Evolutionary conservation across 2,888 invertebrate genomes (phyloP).

Genomic region (Seladonia tumulorum): DNA sequence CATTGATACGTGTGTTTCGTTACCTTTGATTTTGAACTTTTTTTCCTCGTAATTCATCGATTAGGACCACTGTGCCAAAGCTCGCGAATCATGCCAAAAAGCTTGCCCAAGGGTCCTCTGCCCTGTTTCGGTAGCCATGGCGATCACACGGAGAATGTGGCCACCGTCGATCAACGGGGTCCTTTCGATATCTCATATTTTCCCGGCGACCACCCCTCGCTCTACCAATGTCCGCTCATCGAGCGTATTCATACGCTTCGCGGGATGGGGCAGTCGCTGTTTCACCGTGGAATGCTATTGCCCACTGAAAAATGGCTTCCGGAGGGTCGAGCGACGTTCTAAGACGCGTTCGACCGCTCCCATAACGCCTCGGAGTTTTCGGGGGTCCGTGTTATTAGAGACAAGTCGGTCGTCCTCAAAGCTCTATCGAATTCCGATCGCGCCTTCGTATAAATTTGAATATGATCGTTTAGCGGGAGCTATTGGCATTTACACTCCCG

Average conservation of each 20-base stretch:
- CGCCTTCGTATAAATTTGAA: constrained; percentile 14
- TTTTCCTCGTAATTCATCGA: too few relatives aligned
- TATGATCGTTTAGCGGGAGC: not conserved
- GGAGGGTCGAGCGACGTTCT: not conserved
- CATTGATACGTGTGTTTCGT: too few relatives aligned
- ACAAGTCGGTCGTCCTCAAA: constrained; percentile 22
- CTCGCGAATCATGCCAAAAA: not conserved
- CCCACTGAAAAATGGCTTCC: constrained; percentile 39
- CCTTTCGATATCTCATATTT: constrained; percentile 63
- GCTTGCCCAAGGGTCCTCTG: not conserved
- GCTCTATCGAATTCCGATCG: constrained; percentile 22
- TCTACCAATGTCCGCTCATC: constrained; percentile 1
- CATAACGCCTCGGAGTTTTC: constrained; percentile 25
- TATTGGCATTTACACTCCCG: constrained; percentile 10
- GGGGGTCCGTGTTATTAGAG: constrained; percentile 6
- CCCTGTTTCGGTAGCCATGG: constrained; percentile 62
- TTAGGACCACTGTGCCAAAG: too few relatives aligned
- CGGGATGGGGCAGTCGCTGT: not conserved
- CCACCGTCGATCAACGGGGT: constrained; percentile 52
- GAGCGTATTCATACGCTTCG: constrained; percentile 19
- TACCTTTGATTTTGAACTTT: too few relatives aligned
- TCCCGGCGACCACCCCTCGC: constrained; percentile 50
- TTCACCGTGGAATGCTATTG: constrained; percentile 45
- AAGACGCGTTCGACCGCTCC: constrained; percentile 21
- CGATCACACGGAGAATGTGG: constrained; percentile 64